Base-by-base conservation (phyloP, 2,888 invertebrate genomes). In the Cataglyphis cursor region DNA sequence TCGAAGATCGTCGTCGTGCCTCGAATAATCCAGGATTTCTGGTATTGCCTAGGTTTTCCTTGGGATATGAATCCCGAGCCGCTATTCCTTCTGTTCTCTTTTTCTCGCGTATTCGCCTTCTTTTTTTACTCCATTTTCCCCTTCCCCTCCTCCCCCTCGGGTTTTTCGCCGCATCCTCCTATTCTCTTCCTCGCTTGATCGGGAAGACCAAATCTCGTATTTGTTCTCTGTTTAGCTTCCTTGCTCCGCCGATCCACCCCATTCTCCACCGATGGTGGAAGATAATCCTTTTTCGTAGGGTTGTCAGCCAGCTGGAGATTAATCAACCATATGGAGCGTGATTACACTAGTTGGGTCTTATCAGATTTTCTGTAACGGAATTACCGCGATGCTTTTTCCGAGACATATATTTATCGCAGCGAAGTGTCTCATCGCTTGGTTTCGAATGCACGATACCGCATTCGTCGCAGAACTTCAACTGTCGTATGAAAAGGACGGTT, bases 281-380 rank as follows among this genome's bases (percentile, higher is more conserved):
- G 89, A 85, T 86, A 90, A 91, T 92, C 91, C 89, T 90, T 89
- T 68, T 54, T 15, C 41, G 82, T 91, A 90, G 91, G 91, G 89
- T 89, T 91, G 83, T 89, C 87, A 89, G 89, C 87, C 80, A 87
- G 86, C 88, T 89, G 87, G 88, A 90, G 90, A 91, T 93, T 94
- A 93, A 94, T 94, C 93, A 94, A 93, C 92, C 93, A 92, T 93
- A 92, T 92, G 90, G 89, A 92, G 91, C 88, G 90, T 91, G 93
- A 94, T 94, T 93, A 93, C 92, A 93, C 94, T 93, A 93, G 91
- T 90, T 86, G 91, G 92, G 91, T 93, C 93, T 93, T 92, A 94
- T 93, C 91, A 90, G 92, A 89, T 93, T 92, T 92, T 89, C 92
- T 88, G 87, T 91, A 91, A 93, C 90, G 85, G 88, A 92, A 89